Percentiles rank a stretch among this genome's conserved stretches.
Evolutionary conservation across 2,888 invertebrate genomes (phyloP).

Genomic region (Ceriagrion tenellum): DNA sequence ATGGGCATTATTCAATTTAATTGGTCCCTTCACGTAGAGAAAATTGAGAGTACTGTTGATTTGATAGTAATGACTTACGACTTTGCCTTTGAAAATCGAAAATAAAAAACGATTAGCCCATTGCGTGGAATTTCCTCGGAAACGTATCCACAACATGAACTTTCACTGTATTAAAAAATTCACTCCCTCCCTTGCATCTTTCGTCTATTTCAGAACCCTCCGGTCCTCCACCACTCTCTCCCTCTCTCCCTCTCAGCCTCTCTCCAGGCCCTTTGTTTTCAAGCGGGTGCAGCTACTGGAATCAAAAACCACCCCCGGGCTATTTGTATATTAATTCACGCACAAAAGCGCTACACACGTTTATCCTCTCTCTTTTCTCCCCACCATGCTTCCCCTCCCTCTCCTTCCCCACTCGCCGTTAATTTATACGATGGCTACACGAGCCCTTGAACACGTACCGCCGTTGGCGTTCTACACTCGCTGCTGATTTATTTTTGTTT

Average conservation of each 20-base stretch:
- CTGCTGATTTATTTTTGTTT: background rate
- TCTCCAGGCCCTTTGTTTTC: background rate
- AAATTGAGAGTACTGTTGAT: background rate
- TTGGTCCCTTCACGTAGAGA: background rate
- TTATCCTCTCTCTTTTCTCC: background rate
- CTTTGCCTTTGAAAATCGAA: background rate
- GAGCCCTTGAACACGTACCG: conserved; percentile 28
- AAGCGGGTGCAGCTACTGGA: background rate
- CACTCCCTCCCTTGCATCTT: background rate
- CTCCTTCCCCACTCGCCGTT: background rate
- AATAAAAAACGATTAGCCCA: background rate
- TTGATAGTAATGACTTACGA: background rate
- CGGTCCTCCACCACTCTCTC: background rate
- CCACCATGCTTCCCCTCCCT: too few relatives aligned
- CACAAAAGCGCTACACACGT: conserved; percentile 25
- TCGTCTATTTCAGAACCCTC: background rate
- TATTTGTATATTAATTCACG: conserved; percentile 31
- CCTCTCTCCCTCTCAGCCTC: too few relatives aligned
- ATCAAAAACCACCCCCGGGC: background rate
- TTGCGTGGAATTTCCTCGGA: background rate
- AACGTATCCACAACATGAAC: background rate
- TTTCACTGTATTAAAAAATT: background rate
- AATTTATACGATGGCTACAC: conserved; percentile 28
- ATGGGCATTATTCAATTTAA: background rate
- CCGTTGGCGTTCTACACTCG: background rate